Conservation (phyloP, 2,113 vertebrate genomes). For the Indri indri region DNA sequence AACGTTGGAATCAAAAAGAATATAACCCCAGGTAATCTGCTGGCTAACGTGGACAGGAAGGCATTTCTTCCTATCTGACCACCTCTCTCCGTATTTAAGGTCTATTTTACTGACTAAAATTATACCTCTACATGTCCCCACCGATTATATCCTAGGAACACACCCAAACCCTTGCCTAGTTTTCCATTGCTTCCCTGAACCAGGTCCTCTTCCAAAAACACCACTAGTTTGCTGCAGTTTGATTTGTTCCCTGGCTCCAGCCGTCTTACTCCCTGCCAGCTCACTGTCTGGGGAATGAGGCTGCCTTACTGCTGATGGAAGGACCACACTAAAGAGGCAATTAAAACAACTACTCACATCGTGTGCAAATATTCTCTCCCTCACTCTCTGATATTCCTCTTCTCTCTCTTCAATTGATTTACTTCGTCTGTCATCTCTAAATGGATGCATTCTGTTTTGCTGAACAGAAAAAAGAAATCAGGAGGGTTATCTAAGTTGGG, state of each 20-base stretch:
- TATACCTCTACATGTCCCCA: not conserved
- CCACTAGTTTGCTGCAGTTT: not conserved
- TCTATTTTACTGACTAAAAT: not conserved
- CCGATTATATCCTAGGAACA: not conserved
- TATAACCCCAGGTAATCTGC: not conserved
- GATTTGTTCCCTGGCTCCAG: slow-evolving; percentile 22
- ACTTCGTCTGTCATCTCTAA: slow-evolving; percentile 94
- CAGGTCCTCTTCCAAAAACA: slow-evolving; percentile 61
- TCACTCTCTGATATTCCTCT: slow-evolving; percentile 96
- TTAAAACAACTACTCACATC: slow-evolving; percentile 94
- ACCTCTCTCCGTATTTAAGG: not conserved
- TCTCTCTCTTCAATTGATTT: slow-evolving; percentile 98
- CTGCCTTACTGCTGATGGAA: slow-evolving; percentile 77
- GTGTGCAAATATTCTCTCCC: slow-evolving; percentile 97
- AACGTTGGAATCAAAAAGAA: not conserved
- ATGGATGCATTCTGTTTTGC: slow-evolving; percentile 92
- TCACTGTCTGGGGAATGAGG: slow-evolving; percentile 46
- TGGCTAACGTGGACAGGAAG: not conserved
- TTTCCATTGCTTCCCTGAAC: slow-evolving; percentile 23
- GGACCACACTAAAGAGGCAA: slow-evolving; percentile 87
- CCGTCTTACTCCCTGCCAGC: not conserved
- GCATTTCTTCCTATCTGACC: not conserved
- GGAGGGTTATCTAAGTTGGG: slow-evolving; percentile 87
- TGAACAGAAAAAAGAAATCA: slow-evolving; percentile 89
- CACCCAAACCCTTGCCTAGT: not conserved